Evolutionary conservation across 2,888 invertebrate species (phyloP), one percentile per base, ranked within the genome.

Genomic region (Taphrorychus bicolor): DNA sequence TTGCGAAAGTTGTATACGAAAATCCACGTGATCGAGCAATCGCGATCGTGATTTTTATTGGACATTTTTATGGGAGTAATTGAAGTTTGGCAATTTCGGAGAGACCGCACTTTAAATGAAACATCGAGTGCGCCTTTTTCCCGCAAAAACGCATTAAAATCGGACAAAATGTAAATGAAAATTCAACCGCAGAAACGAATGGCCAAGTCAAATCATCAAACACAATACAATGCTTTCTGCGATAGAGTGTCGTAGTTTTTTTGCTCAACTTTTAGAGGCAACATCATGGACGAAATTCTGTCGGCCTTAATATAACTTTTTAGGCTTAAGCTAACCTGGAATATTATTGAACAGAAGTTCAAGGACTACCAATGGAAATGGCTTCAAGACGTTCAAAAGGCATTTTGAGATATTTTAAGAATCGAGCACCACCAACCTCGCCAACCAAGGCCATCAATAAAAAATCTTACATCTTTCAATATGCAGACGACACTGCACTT

Each of bases 121-220:
- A 76, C 76, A 74, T 75, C 76, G 76, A 72, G 74, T 76, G 72
- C 76, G 76, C 77, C 77, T 77, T 69, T 76, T 74, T 68, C 74
- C 78, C 77, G 72, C 79, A 79, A 78, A 79, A 79, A 79, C 78
- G 74, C 78, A 79, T 79, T 79, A 79, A 79, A 79, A 78, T 76
- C 74, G 77, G 75, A 76, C 78, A 76, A 77, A 71, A 79, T 78
- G 76, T 74, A 77, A 79, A 79, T 78, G 78, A 79, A 79, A 78
- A 78, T 79, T 76, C 76, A 75, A 76, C 78, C 78, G 71, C 79
- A 77, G 74, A 76, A 76, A 76, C 76, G 75, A 76, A 76, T 75
- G 76, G 75, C 76, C 75, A 76, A 75, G 74, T 72, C 70, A 73
- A 74, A 74, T 73, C 71, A 70, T 73, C 71, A 71, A 59, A 59